Evolutionary conservation across 2,113 vertebrate species (phyloP).

Genomic region (Apodemus sylvaticus): DNA sequence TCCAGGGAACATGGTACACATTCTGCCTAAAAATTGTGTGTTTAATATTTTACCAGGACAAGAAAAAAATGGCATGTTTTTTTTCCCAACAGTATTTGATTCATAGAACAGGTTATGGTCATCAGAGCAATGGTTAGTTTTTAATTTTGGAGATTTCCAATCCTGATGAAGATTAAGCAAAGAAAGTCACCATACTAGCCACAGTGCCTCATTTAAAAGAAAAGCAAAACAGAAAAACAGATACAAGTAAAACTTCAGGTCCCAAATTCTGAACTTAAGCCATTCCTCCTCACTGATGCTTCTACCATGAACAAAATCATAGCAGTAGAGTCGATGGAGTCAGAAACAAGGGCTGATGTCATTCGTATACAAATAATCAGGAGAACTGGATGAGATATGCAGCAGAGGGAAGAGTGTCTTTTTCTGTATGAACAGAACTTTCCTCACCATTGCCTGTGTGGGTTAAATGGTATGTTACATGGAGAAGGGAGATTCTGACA

Average conservation of each 20-base stretch:
- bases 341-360: conserved; percentile 34
- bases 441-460: background rate
- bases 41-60: background rate
- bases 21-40: background rate
- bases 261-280: conserved; percentile 24
- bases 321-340: background rate
- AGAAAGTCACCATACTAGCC: background rate
- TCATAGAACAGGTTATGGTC: background rate
- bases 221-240: background rate
- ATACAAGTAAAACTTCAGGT: background rate
- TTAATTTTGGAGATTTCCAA: conserved; percentile 33
- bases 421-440: background rate
- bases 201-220: background rate
- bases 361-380: conserved; percentile 37
- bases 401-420: background rate
- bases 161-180: background rate
- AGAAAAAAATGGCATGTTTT: conserved; percentile 10
- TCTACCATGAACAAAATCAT: background rate
- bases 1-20: background rate
- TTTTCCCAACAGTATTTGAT: background rate
- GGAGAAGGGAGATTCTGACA: conserved; percentile 29
- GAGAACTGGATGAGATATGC: background rate
- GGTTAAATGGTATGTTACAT: background rate
- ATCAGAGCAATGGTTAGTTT: background rate
- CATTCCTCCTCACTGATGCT: background rate